A percentile compares a stretch with the other conserved stretches of the same genome.
Conservation (phyloP, 1,140 invertebrate species). For the Homalodisca vitripennis region DNA sequence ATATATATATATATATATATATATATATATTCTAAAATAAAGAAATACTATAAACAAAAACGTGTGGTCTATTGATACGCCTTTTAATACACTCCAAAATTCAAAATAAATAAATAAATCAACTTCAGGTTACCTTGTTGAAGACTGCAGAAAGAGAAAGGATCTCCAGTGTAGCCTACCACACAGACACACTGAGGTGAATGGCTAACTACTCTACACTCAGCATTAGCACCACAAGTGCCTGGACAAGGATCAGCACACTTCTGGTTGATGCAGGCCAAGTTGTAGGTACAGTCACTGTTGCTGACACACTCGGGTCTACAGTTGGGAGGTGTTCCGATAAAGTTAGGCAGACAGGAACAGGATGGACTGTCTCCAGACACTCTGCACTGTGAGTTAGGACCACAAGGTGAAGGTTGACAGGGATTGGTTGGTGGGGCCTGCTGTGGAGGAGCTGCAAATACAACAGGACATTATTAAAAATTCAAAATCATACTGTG, state of each 20-base stretch:
- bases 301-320: constrained; percentile 57
- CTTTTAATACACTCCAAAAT: constrained; percentile 46
- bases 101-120: constrained; percentile 53
- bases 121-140: constrained; percentile 52
- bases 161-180: constrained; percentile 47
- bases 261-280: constrained; percentile 57
- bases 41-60: no score
- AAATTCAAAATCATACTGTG: no score
- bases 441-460: constrained; percentile 61
- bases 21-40: no score
- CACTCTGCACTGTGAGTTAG: constrained; percentile 62
- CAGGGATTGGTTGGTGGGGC: constrained; percentile 59
- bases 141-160: constrained; percentile 46
- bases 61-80: no score
- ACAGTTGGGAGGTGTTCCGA: constrained; percentile 53
- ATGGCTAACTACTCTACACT: constrained; percentile 59
- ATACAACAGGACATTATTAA: no score
- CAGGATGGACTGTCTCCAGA: constrained; percentile 58
- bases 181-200: constrained; percentile 55
- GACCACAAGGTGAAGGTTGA: constrained; percentile 60
- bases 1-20: no score
- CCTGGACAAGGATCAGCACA: constrained; percentile 62
- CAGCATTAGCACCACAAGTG: constrained; percentile 57
- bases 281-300: constrained; percentile 53
- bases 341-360: constrained; percentile 53